Base-by-base conservation (phyloP, 2,888 invertebrate species). In the Drosophila melanocephala region DNA sequence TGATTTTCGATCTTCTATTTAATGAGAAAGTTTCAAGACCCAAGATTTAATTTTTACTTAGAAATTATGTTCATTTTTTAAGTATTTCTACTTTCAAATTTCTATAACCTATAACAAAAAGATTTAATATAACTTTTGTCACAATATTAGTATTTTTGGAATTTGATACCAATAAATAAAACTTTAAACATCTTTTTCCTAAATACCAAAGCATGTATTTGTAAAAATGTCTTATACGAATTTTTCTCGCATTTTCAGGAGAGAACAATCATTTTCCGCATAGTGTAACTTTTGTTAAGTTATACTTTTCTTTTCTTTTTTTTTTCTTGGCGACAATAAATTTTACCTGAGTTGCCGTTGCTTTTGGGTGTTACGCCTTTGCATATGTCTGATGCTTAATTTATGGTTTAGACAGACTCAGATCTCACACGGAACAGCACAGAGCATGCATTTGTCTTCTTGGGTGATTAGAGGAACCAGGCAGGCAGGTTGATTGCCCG, bases 371-470 rank as follows among this genome's bases (percentile, higher is more conserved):
- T 86, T 89, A 87, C 90, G 91, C 91, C 91, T 90, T 75, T 89
- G 91, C 91, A 91, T 91, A 91, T 91, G 91, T 91, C 91, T 79
- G 74, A 65, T 75, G 58, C 65, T 74, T 80, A 88, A 91, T 91
- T 91, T 90, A 91, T 91, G 81, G 64, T 55, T 79, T 74, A 74
- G 59, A 53, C 69, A 71, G 55, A 59, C 42, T 22, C 55, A 66
- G 65, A 65, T 77, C 56, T 61, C 60, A 16, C 16, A 3, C 32
- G 44, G 52, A n/a, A 16, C 30, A 30, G 37, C 3, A 7, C 28
- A 57, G 56, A 39, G 9, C n/a, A 9, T n/a, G 57, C 42, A 28
- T 57, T 39, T 59, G 65, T 74, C 72, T 69, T 62, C 44, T 53
- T 51, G 66, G 52, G 37, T 60, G 71, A 81, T 74, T 72, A 57